Conservation (phyloP, 2,113 vertebrate species). For the Petaurus breviceps region DNA sequence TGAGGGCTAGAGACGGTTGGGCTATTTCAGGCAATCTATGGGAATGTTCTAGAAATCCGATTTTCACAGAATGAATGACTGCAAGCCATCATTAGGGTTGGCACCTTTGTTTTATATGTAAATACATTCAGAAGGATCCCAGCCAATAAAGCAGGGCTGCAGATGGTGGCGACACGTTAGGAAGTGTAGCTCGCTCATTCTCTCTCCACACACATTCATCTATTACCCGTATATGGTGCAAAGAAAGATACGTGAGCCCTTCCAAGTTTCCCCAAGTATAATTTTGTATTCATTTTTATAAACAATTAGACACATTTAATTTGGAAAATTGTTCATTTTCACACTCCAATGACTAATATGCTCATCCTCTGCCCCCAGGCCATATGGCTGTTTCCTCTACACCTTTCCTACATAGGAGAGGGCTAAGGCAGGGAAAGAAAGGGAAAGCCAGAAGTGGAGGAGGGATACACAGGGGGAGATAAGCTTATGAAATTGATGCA, state of each 20-base stretch:
- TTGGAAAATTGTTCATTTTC: constrained; percentile 67
- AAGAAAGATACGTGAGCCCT: constrained; percentile 45
- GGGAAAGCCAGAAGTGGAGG: background rate
- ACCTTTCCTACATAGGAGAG: constrained; percentile 11
- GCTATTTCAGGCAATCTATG: constrained; percentile 7
- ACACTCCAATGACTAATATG: constrained; percentile 58
- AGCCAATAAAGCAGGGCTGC: constrained; percentile 47
- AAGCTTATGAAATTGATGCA: background rate
- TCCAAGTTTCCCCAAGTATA: constrained; percentile 58
- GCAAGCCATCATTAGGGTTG: constrained; percentile 3
- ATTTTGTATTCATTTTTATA: constrained; percentile 58
- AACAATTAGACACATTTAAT: constrained; percentile 59
- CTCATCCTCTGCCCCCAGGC: constrained; percentile 21
- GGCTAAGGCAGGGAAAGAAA: background rate
- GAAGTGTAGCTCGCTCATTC: constrained; percentile 32
- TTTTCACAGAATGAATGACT: constrained; percentile 20
- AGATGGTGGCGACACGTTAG: constrained; percentile 49
- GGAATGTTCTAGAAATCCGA: constrained; percentile 46
- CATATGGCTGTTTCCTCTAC: constrained; percentile 48
- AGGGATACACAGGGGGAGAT: background rate
- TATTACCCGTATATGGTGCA: constrained; percentile 1
- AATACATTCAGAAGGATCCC: constrained; percentile 33
- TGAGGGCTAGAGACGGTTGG: background rate
- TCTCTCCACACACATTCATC: constrained; percentile 19
- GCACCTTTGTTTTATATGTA: constrained; percentile 36